Conservation (phyloP, 2,113 vertebrate species). For the Triplophysa siluroides region DNA sequence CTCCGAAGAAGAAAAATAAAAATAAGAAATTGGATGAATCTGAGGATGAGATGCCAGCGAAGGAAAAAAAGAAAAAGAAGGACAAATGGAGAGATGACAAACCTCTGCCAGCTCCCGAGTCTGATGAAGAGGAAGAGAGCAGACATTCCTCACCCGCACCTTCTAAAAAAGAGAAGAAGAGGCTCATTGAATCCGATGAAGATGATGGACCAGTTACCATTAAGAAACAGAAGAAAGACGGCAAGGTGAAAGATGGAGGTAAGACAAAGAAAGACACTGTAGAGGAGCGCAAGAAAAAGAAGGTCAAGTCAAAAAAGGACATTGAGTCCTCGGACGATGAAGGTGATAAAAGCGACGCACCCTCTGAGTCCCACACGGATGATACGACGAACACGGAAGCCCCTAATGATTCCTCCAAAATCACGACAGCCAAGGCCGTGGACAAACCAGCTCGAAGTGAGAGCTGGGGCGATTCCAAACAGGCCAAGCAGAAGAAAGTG, state of each 20-base stretch:
- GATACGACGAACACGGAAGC: constrained; percentile 46
- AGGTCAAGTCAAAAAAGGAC: constrained; percentile 63
- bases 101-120: constrained; percentile 82
- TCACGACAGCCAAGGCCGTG: constrained; percentile 25
- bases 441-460: constrained; percentile 54
- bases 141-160: constrained; percentile 64
- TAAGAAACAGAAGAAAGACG: constrained; percentile 89
- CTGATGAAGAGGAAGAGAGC: constrained; percentile 73
- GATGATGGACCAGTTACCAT: constrained; percentile 68
- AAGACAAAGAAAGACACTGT: constrained; percentile 73
- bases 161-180: constrained; percentile 78
- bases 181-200: constrained; percentile 61
- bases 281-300: constrained; percentile 78
- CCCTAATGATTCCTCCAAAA: constrained; percentile 16
- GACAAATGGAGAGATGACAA: constrained; percentile 83
- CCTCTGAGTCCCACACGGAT: constrained; percentile 61
- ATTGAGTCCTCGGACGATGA: constrained; percentile 71
- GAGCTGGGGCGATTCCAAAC: constrained; percentile 61
- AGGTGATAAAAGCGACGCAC: constrained; percentile 67
- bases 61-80: constrained; percentile 73
- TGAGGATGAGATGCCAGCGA: constrained; percentile 73
- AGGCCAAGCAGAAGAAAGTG: constrained; percentile 78
- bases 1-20: constrained; percentile 82
- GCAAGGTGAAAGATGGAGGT: constrained; percentile 79
- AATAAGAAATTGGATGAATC: constrained; percentile 71